Evolutionary conservation across 2,113 vertebrate genomes (phyloP), one percentile per base, ranked within the genome.

Genomic region (Podarcis raffonei): DNA sequence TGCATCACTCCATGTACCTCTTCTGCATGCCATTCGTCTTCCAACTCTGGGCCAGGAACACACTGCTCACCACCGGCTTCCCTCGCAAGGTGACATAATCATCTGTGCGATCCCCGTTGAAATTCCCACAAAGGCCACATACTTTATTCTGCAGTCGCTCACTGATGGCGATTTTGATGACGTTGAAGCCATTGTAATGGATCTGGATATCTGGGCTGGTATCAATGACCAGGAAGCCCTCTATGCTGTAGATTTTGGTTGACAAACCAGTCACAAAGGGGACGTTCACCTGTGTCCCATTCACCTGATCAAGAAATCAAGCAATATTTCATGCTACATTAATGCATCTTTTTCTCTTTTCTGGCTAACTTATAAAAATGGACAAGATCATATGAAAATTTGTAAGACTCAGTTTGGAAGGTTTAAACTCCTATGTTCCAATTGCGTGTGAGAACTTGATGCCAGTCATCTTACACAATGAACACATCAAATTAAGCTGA

Each of bases 21-120:
- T 98, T 99, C 96, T 99, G 99, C 98, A 99, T 99, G 91, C 99
- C 99, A 0, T 99, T 99, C 93, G 99, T 99, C 93, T 99, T 99
- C 99, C 99, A 99, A 97, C 98, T 99, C 96, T 99, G 99, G 0
- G 99, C 99, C 93, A 99, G 97, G 94, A 98, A 98, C 92, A 99
- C 96, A 0, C 98, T 98, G 91, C 98, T 99, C 90, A 98, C 94
- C 0, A 98, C 98, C 0, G 98, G 98, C 87, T 99, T 98, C 5
- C 99, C 99, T 86, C 98, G 95, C 87, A 99, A 97, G 32, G 98
- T 99, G 83, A 98, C 98, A 1, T 99, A 99, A 93, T 99, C 99
- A 0, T 99, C 99, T 0, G 95, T 96, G n/a, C 94, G 96, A 93
- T 99, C 98, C 0, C 99, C 99, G 0, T 99, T 99, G 95, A 99